Evolutionary conservation across 2,113 vertebrate species (phyloP), one percentile per base, ranked within the genome.

Genomic region (Arizona elegans): DNA sequence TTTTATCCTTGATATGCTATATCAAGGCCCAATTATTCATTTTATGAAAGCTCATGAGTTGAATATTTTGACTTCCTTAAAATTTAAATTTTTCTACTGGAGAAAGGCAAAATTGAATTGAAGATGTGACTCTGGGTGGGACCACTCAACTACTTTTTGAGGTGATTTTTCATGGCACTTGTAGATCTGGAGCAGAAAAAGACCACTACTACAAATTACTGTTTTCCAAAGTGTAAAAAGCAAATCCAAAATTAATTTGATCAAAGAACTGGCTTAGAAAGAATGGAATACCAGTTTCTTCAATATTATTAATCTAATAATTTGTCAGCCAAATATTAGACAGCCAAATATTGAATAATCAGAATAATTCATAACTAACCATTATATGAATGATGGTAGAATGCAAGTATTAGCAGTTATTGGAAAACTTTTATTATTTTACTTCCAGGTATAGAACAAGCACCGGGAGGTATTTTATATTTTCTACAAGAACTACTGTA

Each of bases 401-500:
- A 59, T 59, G 24, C 24, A 58, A n/a, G 56, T 59, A 65, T 65
- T 33, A 56, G 47, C 11, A 88, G 9, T 52, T 91, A 54, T 29
- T 88, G 47, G 21, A 3, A 24, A 50, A n/a, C 26, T 54, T 53
- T 92, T 13, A 54, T 54, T 92, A 26, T 92, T 87, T 92, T 55
- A 88, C 8, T 92, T 92, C 24, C 86, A 92, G 91, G 9, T 92
- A 92, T 88, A 75, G 1, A 54, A 92, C 91, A 53, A 88, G 11
- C 4, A 10, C 26, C 26, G 59, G 52, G 43, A 3, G 7, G 13
- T 88, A 55, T 55, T 26, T 6, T 38, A 75, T 92, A 2, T 88
- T 92, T 54, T 88, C 91, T 38, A 92, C 91, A 92, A 92, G 91
- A 88, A 75, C 91, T 43, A 43, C n/a, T 54, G 91, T 92, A 88